A percentile compares a stretch with the other conserved stretches of the same genome.
Evolutionary conservation across 2,888 invertebrate species (phyloP).

Genomic region (Cyclophora albipunctata): DNA sequence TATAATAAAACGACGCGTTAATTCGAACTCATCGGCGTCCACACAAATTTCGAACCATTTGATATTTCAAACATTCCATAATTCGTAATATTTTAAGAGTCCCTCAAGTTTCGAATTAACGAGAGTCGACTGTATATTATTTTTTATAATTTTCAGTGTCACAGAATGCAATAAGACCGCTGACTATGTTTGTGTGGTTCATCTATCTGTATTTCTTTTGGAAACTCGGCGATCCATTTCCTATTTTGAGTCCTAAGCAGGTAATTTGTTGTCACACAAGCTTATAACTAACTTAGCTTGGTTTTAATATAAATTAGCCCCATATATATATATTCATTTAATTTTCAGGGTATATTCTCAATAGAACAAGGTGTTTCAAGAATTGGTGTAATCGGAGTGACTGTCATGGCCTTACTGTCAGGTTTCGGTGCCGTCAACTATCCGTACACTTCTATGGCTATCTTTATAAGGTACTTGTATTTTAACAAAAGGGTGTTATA

Average conservation of each 20-base stretch:
- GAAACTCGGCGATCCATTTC: conserved; percentile 99
- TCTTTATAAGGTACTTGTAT: conserved; percentile 86
- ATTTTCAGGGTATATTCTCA: conserved; percentile 76
- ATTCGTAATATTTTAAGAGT: no score
- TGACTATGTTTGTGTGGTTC: conserved; percentile 91
- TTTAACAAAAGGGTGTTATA: neutral
- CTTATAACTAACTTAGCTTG: no score
- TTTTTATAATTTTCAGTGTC: conserved; percentile 76
- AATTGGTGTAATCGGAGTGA: conserved; percentile 98
- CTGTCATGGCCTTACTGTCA: conserved; percentile 98
- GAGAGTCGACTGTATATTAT: no score
- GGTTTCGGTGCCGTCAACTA: conserved; percentile 99
- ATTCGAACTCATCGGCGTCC: no score
- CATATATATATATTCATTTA: neutral
- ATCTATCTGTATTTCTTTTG: conserved; percentile 96
- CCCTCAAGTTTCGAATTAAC: no score
- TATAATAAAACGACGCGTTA: no score
- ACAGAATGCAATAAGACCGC: conserved; percentile 82
- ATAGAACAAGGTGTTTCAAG: conserved; percentile 96
- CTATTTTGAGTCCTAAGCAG: conserved; percentile 96
- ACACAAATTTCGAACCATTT: no score
- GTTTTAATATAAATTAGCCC: no score
- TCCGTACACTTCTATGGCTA: conserved; percentile 98
- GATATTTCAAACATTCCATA: no score
- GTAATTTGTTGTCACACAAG: conserved; percentile 69